Evolutionary conservation across 2,113 vertebrate genomes (phyloP).

Genomic region (Grammomys surdaster): DNA sequence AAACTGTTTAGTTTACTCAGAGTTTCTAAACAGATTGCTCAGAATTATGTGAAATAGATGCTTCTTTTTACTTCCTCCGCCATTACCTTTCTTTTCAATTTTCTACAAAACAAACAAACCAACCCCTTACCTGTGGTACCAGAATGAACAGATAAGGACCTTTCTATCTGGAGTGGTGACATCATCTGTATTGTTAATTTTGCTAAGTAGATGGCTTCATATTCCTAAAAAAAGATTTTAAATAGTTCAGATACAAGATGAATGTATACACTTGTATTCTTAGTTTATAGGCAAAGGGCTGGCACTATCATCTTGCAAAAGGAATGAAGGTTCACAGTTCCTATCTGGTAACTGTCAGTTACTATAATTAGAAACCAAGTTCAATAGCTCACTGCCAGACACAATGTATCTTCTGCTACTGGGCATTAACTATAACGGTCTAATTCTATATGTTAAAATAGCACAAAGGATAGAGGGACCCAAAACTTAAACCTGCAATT

Average conservation of each 20-base stretch:
- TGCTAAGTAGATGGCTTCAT: conserved; percentile 99
- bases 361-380: conserved; percentile 49
- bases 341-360: conserved; percentile 6
- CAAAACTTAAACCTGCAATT: neutral
- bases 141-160: conserved; percentile 94
- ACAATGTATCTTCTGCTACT: neutral
- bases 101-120: neutral
- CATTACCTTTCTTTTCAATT: conserved; percentile 16
- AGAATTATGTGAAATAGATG: neutral
- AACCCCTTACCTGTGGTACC: conserved; percentile 92
- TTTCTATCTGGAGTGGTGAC: conserved; percentile 96
- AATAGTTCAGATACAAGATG: conserved; percentile 48
- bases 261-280: neutral
- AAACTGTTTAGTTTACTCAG: conserved; percentile 11
- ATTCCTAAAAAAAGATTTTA: conserved; percentile 90
- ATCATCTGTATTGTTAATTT: conserved; percentile 99
- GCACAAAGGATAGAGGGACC: neutral
- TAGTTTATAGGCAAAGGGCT: conserved; percentile 27
- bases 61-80: neutral
- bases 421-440: neutral
- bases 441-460: neutral
- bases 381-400: neutral
- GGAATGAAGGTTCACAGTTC: conserved; percentile 58
- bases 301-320: neutral
- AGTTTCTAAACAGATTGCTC: conserved; percentile 47